Conservation (phyloP, 2,888 invertebrate genomes). For the Zhuqinia jingwanae region DNA sequence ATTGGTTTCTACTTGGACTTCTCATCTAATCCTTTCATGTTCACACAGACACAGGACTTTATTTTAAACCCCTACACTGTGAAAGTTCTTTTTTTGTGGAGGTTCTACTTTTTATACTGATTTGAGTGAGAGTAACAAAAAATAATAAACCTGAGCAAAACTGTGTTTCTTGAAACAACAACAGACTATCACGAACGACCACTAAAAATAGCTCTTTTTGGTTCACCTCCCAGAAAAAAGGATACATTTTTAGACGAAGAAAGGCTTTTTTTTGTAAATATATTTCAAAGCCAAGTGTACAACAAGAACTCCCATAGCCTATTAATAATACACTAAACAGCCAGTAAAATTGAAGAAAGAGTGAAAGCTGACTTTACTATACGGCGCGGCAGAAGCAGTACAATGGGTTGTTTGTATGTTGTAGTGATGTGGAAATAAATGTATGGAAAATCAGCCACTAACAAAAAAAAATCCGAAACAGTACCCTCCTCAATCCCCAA, state of each 20-base stretch:
- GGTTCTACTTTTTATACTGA: neutral
- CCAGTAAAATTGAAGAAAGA: no score
- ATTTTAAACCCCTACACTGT: neutral
- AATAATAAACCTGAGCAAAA: neutral
- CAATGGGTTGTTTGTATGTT: no score
- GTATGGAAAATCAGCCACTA: slow-evolving; percentile 6
- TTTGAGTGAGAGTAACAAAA: neutral
- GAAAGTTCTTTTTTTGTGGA: slow-evolving; percentile 6
- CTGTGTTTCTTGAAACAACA: no score
- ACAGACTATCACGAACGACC: no score
- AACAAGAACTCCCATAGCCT: neutral
- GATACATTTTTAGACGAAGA: no score
- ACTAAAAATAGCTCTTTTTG: no score
- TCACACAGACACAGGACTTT: slow-evolving; percentile 18
- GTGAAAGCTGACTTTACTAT: slow-evolving; percentile 21
- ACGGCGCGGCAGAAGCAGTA: neutral
- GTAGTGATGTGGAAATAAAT: slow-evolving; percentile 16
- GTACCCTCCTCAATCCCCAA: neutral
- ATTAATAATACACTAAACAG: slow-evolving; percentile 16
- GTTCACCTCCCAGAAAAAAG: no score
- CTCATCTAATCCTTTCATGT: slow-evolving; percentile 18
- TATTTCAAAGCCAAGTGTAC: no score
- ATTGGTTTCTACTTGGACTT: neutral
- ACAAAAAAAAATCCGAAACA: no score
- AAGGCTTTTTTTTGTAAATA: no score